A percentile compares a stretch with the other conserved stretches of the same genome.
These are phyloP conservation scores for Lottia gigantea DNA, from an alignment of 2,888 invertebrate species.

Conservation along the genomic window DNA sequence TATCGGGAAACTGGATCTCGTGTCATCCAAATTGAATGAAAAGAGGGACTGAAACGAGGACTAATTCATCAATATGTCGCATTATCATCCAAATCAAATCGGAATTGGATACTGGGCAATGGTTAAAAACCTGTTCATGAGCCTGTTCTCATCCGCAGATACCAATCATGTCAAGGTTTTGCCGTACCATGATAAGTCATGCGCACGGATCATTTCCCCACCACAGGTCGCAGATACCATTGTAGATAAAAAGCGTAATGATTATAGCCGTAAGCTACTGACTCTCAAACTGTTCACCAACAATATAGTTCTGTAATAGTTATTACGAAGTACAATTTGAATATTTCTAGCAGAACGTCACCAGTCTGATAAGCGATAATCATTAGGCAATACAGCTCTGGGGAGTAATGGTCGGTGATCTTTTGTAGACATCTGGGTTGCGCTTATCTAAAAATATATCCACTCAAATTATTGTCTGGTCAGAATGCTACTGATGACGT, in stretches of 20 bases:
- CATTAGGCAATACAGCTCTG: too few relatives aligned
- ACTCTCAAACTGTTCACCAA: background rate
- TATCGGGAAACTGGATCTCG: too few relatives aligned
- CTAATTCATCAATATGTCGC: conserved; percentile 9
- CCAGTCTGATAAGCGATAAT: too few relatives aligned
- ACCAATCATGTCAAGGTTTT: background rate
- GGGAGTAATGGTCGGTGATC: too few relatives aligned
- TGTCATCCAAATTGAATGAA: too few relatives aligned
- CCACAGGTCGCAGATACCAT: background rate
- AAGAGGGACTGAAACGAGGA: background rate
- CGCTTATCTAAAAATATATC: too few relatives aligned
- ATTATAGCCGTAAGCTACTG: background rate
- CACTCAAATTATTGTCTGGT: too few relatives aligned
- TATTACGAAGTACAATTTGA: too few relatives aligned
- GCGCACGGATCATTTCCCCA: conserved; percentile 5
- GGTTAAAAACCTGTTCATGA: background rate
- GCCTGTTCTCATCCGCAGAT: background rate
- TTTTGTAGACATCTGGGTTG: too few relatives aligned
- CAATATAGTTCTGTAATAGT: too few relatives aligned
- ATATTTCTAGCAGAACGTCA: too few relatives aligned
- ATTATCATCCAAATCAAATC: background rate
- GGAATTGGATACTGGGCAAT: background rate
- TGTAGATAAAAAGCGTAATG: background rate
- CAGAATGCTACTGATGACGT: too few relatives aligned
- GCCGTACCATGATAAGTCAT: conserved; percentile 5